Percentiles rank a stretch among this genome's conserved stretches.
Evolutionary conservation across 1,140 invertebrate species (phyloP).

Genomic region (honey bee (Apis mellifera)): Amel_HAv3.1 CM009931.2:5743001-5743500

Average conservation of each 20-base stretch:
- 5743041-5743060: too few relatives aligned
- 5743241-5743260: slow-evolving; percentile 83
- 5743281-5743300: slow-evolving; percentile 91
- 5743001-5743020: too few relatives aligned
- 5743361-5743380: neutral
- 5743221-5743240: slow-evolving; percentile 86
- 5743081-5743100: slow-evolving; percentile 38
- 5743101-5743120: slow-evolving; percentile 76
- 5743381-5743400: neutral
- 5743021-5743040: too few relatives aligned
- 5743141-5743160: slow-evolving; percentile 49
- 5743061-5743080: too few relatives aligned
- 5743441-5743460: too few relatives aligned
- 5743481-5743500: too few relatives aligned
- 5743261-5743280: slow-evolving; percentile 87
- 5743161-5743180: slow-evolving; percentile 81
- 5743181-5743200: slow-evolving; percentile 88
- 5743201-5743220: slow-evolving; percentile 88
- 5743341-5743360: slow-evolving; percentile 88
- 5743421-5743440: too few relatives aligned
- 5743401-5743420: too few relatives aligned
- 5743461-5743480: too few relatives aligned
- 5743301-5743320: slow-evolving; percentile 91
- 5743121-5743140: slow-evolving; percentile 64
- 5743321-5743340: slow-evolving; percentile 93